Percentiles rank a stretch among this genome's conserved stretches.
These are phyloP conservation scores for Apostichopus leukothele DNA, from an alignment of 53 echinoderm and acorn worm genomes.

Conservation along the genomic window DNA sequence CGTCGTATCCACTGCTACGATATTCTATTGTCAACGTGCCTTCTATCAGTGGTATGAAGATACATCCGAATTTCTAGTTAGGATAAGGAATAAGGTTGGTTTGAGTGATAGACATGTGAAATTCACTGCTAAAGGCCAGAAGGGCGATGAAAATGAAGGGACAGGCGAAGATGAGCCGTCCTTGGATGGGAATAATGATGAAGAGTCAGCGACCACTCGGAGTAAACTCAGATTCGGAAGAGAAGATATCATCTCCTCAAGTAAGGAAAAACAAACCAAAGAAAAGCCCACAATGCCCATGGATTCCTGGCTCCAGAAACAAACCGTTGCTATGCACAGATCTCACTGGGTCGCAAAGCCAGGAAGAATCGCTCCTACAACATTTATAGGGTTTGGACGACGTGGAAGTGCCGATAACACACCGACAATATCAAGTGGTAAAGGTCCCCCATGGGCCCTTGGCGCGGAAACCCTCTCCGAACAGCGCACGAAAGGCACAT, in stretches of 20 bases:
- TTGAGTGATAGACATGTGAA: slow-evolving; percentile 20
- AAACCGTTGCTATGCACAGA: slow-evolving; percentile 84
- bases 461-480: slow-evolving; percentile 17
- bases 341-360: slow-evolving; percentile 97
- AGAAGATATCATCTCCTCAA: neutral
- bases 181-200: slow-evolving; percentile 42
- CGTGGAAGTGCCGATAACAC: slow-evolving; percentile 63
- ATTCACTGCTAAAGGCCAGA: neutral
- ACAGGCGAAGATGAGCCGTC: neutral
- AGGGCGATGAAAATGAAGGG: neutral
- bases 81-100: slow-evolving; percentile 40
- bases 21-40: slow-evolving; percentile 71
- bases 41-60: slow-evolving; percentile 49
- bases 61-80: slow-evolving; percentile 35
- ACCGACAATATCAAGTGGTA: slow-evolving; percentile 2
- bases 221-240: slow-evolving; percentile 42
- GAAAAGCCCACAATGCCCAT: slow-evolving; percentile 51
- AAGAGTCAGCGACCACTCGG: slow-evolving; percentile 21
- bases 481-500: slow-evolving; percentile 48
- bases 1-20: slow-evolving; percentile 81
- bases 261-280: slow-evolving; percentile 18
- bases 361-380: slow-evolving; percentile 39
- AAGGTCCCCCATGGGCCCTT: slow-evolving; percentile 12
- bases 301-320: slow-evolving; percentile 70
- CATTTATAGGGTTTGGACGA: slow-evolving; percentile 49